Percentiles rank a stretch among this genome's conserved stretches.
Evolutionary conservation across 2,113 vertebrate genomes (phyloP).

Genomic region (Hippolais icterina): DNA sequence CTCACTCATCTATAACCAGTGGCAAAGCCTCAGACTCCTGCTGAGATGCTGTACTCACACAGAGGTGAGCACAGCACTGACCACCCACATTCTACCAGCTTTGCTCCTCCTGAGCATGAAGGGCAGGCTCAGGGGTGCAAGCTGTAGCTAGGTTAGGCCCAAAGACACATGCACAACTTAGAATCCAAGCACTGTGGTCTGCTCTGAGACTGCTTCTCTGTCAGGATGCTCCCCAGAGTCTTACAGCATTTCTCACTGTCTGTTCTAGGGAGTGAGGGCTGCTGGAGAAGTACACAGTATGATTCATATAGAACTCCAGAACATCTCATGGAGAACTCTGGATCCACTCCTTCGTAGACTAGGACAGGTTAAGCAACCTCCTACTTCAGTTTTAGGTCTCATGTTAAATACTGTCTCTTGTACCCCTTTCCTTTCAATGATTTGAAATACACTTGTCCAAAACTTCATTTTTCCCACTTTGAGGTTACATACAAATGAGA

Average conservation of each 20-base stretch:
- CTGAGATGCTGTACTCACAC: not conserved
- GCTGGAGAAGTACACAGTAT: not conserved
- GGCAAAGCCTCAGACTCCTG: not conserved
- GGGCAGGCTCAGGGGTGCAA: not conserved
- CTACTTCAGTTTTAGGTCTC: not conserved
- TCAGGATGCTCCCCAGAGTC: not conserved
- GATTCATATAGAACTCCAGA: not conserved
- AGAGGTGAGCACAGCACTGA: not conserved
- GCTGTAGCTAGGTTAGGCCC: not conserved
- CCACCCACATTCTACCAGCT: not conserved
- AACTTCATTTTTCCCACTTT: not conserved
- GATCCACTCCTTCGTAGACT: not conserved
- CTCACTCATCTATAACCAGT: fast-evolving
- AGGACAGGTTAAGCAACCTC: not conserved
- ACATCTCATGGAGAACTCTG: fast-evolving
- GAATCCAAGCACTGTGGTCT: not conserved
- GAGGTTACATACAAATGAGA: not conserved
- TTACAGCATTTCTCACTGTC: not conserved
- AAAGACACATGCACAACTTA: not conserved
- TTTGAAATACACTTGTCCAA: not conserved
- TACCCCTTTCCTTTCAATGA: not conserved
- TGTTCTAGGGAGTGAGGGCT: not conserved
- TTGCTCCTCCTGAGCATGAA: not conserved
- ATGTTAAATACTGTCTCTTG: not conserved
- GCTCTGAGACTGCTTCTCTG: not conserved